Base-by-base conservation (phyloP, 30 jellyfish, hydroid and myxozoan species). In the Calvadosia cruxmelitensis region DNA sequence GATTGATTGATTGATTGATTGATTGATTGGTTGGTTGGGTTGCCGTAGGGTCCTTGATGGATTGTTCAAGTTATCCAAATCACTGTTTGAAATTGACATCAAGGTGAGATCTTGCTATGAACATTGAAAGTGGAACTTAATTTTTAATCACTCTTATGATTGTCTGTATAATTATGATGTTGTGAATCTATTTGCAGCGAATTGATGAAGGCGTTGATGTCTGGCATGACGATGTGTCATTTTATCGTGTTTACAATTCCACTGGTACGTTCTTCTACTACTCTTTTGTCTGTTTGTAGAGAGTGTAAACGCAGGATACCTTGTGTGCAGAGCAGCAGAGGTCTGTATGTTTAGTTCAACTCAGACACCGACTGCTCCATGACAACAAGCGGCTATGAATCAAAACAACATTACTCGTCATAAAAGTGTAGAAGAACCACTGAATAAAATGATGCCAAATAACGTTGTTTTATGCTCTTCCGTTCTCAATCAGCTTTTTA, bases 1-100 rank as follows among this genome's bases (percentile, higher is more conserved):
- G n/a, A n/a, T n/a, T n/a, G n/a, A n/a, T n/a, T n/a, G n/a, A n/a
- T n/a, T n/a, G n/a, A n/a, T n/a, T n/a, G n/a, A n/a, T n/a, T n/a
- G n/a, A n/a, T n/a, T n/a, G n/a, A n/a, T n/a, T n/a, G n/a, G n/a
- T n/a, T n/a, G n/a, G n/a, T n/a, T n/a, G n/a, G n/a, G n/a, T n/a
- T 70, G 27, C 66, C 57, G 30, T 68, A 84, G 92, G 49, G 95
- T 84, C 3, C 69, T 84, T 42, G 73, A 77, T 29, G 95, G 95
- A 25, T 52, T 84, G 64, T 84, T 84, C 64, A 57, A 75, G 27
- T 72, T 84, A 49, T 64, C 92, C 0, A 66, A 84, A 2, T 92
- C 76, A 51, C 26, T 84, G 71, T 84, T 84, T 63, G 86, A 81
- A 10, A 77, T 84, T 23, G 31, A 74, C 5, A 84, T 84, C 61